Evolutionary conservation across 2,797 vertebrate species (phyloP).

Genomic region (Rhinella marina): DNA sequence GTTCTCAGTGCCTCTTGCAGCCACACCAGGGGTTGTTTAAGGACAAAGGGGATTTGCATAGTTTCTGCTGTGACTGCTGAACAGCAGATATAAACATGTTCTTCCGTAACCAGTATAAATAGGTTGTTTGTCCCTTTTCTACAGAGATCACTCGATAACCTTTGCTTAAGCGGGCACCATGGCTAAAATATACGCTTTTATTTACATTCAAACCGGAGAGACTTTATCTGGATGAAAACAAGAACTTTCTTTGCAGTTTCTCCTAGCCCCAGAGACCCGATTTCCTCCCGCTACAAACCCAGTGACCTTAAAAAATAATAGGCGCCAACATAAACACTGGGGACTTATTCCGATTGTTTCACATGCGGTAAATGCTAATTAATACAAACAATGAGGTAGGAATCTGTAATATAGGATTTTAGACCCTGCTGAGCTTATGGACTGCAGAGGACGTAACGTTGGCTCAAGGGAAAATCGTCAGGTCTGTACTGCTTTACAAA

Average conservation of each 20-base stretch:
- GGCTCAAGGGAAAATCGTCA: neutral
- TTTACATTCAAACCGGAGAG: slow-evolving; percentile 20
- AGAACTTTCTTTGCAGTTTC: slow-evolving; percentile 63
- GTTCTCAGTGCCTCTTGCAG: slow-evolving; percentile 31
- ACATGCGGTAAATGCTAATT: slow-evolving; percentile 54
- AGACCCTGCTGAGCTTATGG: slow-evolving; percentile 9
- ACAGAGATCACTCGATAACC: slow-evolving; percentile 52
- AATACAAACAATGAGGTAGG: slow-evolving; percentile 56
- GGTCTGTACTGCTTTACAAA: neutral
- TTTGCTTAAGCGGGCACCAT: slow-evolving; percentile 34
- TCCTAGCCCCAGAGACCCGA: slow-evolving; percentile 62
- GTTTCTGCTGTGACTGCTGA: slow-evolving; percentile 42
- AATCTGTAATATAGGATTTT: neutral
- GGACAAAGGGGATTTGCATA: slow-evolving; percentile 58
- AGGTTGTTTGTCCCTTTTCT: slow-evolving; percentile 49
- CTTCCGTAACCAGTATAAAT: slow-evolving; percentile 47
- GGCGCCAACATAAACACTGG: slow-evolving; percentile 65
- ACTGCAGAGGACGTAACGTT: neutral
- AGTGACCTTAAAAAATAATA: slow-evolving; percentile 68
- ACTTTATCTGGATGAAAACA: slow-evolving; percentile 53
- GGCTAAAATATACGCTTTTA: slow-evolving; percentile 35
- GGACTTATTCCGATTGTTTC: slow-evolving; percentile 57
- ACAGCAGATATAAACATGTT: slow-evolving; percentile 53
- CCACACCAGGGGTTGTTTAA: slow-evolving; percentile 55
- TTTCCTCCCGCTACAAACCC: slow-evolving; percentile 65